Evolutionary conservation across 2,797 vertebrate genomes (phyloP).

Genomic region (Brachymystax lenok): DNA sequence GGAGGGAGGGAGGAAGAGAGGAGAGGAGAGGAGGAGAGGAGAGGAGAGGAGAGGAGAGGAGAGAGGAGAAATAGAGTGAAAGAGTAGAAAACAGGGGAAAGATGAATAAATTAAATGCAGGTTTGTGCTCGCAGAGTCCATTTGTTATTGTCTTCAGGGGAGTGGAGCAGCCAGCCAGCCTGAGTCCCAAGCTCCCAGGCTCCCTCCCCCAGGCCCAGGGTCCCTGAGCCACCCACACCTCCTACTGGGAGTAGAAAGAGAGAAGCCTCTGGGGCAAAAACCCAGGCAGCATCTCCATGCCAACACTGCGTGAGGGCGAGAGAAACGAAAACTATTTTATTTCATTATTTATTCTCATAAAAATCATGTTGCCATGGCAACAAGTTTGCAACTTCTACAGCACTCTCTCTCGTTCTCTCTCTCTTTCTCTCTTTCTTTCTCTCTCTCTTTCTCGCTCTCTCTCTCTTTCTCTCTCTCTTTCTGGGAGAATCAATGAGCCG

Average conservation of each 20-base stretch:
- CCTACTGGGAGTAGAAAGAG: constrained; percentile 32
- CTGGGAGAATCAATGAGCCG: constrained; percentile 37
- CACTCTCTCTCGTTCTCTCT: constrained; percentile 1
- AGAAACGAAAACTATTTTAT: constrained; percentile 57
- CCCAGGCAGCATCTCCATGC: constrained; percentile 56
- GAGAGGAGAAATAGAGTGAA: no score
- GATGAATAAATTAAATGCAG: constrained; percentile 68
- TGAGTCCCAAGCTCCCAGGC: constrained; percentile 30
- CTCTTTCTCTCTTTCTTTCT: constrained; percentile 19
- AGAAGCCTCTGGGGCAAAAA: constrained; percentile 52
- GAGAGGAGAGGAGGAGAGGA: no score
- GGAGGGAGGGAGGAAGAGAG: no score
- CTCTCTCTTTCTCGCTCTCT: constrained; percentile 2
- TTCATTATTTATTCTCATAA: constrained; percentile 64
- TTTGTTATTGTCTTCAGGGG: constrained; percentile 29
- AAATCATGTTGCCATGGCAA: constrained; percentile 62
- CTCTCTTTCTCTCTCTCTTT: constrained; percentile 24
- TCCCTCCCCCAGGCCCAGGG: constrained; percentile 25
- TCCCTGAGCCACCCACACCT: constrained; percentile 43
- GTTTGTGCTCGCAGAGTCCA: constrained; percentile 52
- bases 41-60: no score
- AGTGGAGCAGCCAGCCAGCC: no score
- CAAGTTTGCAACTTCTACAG: constrained; percentile 48
- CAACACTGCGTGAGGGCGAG: constrained; percentile 42
- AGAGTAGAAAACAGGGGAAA: constrained; percentile 49